Percentiles rank a stretch among this genome's conserved stretches.
Evolutionary conservation across 2,797 vertebrate genomes (phyloP).

Genomic region (Etheostoma nigrum): DNA sequence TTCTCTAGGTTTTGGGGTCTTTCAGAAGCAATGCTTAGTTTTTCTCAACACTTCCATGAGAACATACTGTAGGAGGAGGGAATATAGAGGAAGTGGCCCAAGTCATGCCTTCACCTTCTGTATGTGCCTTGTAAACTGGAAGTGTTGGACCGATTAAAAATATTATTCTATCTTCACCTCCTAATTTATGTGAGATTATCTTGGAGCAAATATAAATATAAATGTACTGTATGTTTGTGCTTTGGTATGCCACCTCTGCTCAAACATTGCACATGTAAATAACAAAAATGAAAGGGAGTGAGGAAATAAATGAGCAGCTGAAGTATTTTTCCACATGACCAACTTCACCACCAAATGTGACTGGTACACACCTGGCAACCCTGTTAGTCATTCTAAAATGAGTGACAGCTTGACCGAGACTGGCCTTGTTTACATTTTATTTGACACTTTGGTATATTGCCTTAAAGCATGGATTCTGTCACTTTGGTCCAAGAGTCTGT

Average conservation of each 20-base stretch:
- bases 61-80: slow-evolving; percentile 14
- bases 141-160: slow-evolving; percentile 33
- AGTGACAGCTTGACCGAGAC: slow-evolving; percentile 34
- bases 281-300: slow-evolving; percentile 10
- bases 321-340: slow-evolving; percentile 53
- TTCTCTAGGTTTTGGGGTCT: slow-evolving; percentile 38
- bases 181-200: slow-evolving; percentile 3
- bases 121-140: slow-evolving; percentile 44
- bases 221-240: slow-evolving; percentile 5
- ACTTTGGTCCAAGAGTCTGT: slow-evolving; percentile 12
- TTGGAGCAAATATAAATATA: background rate
- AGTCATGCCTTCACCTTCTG: slow-evolving; percentile 29
- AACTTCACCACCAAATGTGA: slow-evolving; percentile 27
- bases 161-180: slow-evolving; percentile 36
- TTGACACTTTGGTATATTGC: slow-evolving; percentile 38
- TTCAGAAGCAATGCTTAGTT: slow-evolving; percentile 27
- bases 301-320: slow-evolving; percentile 4
- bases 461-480: slow-evolving; percentile 23
- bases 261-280: slow-evolving; percentile 13
- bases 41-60: slow-evolving; percentile 38
- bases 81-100: slow-evolving; percentile 33
- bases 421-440: slow-evolving; percentile 43
- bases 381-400: slow-evolving; percentile 24
- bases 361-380: slow-evolving; percentile 48
- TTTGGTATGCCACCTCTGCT: slow-evolving; percentile 32